Evolutionary conservation across 2,888 invertebrate species (phyloP).

Genomic region (Steromphala cineraria): DNA sequence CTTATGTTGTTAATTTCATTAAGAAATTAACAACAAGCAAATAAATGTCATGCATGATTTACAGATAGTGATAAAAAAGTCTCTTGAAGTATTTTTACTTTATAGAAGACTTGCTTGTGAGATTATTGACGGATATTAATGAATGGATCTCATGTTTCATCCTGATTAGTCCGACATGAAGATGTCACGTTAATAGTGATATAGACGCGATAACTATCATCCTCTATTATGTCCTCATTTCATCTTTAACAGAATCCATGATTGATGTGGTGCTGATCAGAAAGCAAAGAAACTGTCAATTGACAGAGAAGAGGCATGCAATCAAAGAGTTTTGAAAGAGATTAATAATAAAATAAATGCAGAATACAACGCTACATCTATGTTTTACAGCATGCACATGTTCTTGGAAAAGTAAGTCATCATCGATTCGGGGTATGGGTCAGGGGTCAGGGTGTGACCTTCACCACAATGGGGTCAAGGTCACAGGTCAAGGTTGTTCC

Average conservation of each 20-base stretch:
- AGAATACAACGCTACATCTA: not conserved
- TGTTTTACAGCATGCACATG: not conserved
- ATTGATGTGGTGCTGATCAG: not conserved
- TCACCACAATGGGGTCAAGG: slow-evolving; percentile 22
- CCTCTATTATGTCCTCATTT: not conserved
- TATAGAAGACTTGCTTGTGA: not conserved
- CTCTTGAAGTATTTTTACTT: not conserved
- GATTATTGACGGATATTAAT: slow-evolving; percentile 2
- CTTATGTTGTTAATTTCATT: slow-evolving; percentile 1
- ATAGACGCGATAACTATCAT: not conserved
- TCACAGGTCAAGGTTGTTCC: slow-evolving; percentile 24
- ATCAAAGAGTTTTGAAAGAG: not conserved
- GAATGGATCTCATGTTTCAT: not conserved
- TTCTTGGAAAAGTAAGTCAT: slow-evolving; percentile 18
- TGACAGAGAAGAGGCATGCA: not conserved
- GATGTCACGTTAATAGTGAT: not conserved
- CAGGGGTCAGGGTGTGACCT: slow-evolving; percentile 21
- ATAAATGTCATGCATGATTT: slow-evolving; percentile 10
- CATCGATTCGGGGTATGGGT: not conserved
- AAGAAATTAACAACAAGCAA: slow-evolving; percentile 6
- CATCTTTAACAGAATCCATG: not conserved
- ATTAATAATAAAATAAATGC: not conserved
- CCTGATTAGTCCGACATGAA: not conserved
- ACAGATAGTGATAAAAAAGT: not conserved
- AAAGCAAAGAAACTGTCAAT: not conserved